Evolutionary conservation across 2,113 vertebrate genomes (phyloP), one percentile per base, ranked within the genome.

Genomic region (Seriola aureovittata): DNA sequence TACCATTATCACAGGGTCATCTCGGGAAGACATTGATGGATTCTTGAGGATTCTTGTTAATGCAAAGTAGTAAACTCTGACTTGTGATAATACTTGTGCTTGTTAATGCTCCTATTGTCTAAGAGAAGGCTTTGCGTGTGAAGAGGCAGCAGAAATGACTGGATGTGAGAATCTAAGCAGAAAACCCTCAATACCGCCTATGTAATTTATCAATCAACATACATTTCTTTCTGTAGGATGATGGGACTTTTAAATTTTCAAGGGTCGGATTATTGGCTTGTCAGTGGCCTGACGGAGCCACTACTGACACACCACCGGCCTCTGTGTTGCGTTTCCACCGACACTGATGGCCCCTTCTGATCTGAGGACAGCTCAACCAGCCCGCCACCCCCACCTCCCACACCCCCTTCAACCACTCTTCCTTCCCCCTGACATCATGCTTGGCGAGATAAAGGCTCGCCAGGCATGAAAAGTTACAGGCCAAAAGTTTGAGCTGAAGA

Each of bases 401-500:
- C 68, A 29, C 58, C 69, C 76, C 76, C 76, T 82, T 69, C 64
- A 38, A 89, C 89, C 86, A 88, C 85, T 83, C 74, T 70, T 50
- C 81, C 78, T 78, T 71, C 89, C 91, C 83, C 84, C 85, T 85
- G 89, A 75, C 91, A 92, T 90, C 85, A 80, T 94, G 94, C 89
- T 84, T 58, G 65, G 86, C 25, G 73, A 88, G 95, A 96, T 95
- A 95, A 95, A 94, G 78, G 89, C 88, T 91, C 80, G 90, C 93
- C 93, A 95, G 93, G 83, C 92, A 82, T 82, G 82, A 74, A 91
- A 95, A 95, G 93, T 96, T 94, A 89, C 76, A 84, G 92, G 93
- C 95, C 93, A 94, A 95, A 95, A 94, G 93, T 95, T 95, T 91
- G 85, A 91, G 89, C 91, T 78, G 85, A 93, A 94, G 92, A 93